These are phyloP conservation scores for Ophthalmolycus amberensis DNA, from an alignment of 2,113 vertebrate genomes.

Conservation along the genomic window DNA sequence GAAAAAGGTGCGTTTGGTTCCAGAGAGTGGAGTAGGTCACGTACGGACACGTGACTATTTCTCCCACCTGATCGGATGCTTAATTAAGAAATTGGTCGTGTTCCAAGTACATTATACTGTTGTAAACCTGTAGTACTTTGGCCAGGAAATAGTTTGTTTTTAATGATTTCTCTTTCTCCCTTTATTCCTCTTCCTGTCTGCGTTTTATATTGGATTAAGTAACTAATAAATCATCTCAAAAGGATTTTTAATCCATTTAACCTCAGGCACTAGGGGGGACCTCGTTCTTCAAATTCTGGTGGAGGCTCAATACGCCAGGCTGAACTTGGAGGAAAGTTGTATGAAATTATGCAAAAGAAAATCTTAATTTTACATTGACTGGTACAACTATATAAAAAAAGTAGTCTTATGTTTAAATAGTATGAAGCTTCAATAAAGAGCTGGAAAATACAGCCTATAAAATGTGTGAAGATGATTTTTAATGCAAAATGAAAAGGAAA, in stretches of 20 bases:
- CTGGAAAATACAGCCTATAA: background rate
- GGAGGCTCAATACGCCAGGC: background rate
- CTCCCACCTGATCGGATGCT: background rate
- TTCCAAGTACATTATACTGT: background rate
- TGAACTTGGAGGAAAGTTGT: background rate
- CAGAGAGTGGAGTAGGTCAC: background rate
- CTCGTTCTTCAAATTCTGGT: background rate
- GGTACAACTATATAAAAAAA: background rate
- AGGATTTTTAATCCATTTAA: background rate
- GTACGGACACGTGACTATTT: background rate
- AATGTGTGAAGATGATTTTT: background rate
- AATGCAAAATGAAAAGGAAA: background rate
- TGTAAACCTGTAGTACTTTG: background rate
- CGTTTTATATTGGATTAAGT: background rate
- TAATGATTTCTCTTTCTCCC: too few species aligned
- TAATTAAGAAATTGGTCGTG: background rate
- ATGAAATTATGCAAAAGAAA: background rate
- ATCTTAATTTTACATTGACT: background rate
- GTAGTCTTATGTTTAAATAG: background rate
- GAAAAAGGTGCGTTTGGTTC: accelerated
- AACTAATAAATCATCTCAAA: background rate
- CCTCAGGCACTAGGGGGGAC: background rate
- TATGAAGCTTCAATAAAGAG: background rate
- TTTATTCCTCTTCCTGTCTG: background rate
- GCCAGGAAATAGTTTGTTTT: background rate